Conservation (phyloP, 2,113 vertebrate genomes). For the Cyanistes caeruleus region DNA sequence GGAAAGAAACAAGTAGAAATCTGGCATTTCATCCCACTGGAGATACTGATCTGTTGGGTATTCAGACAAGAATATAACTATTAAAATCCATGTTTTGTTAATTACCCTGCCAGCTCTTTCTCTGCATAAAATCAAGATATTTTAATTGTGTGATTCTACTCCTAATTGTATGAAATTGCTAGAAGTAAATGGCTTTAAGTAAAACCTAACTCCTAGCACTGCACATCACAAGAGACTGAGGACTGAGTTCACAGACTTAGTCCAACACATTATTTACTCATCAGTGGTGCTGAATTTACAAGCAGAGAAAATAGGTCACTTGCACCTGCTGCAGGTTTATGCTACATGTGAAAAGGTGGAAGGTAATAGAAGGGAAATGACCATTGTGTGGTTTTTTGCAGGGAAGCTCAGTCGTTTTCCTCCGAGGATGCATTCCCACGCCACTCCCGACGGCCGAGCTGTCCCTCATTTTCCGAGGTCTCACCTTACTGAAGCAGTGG, state of each 20-base stretch:
- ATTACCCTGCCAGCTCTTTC: neutral
- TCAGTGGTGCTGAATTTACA: neutral
- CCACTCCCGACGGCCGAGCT: slow-evolving; percentile 64
- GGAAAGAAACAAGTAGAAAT: neutral
- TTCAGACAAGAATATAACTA: neutral
- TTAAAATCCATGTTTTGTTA: neutral
- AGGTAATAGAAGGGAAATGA: neutral
- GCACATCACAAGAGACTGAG: neutral
- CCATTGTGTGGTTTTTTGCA: slow-evolving; percentile 27
- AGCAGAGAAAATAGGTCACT: neutral
- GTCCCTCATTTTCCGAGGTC: slow-evolving; percentile 75
- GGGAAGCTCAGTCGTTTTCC: slow-evolving; percentile 84
- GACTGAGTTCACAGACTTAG: neutral
- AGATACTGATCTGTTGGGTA: neutral
- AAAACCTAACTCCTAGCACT: neutral
- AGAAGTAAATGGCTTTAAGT: neutral
- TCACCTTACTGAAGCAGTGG: slow-evolving; percentile 81
- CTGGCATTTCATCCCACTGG: neutral
- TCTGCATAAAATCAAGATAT: neutral
- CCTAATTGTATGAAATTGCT: neutral
- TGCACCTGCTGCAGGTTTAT: neutral
- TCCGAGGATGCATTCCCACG: slow-evolving; percentile 71
- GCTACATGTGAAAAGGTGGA: neutral
- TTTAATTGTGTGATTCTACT: neutral
- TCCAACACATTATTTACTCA: neutral